Conservation (phyloP, 2,888 invertebrate genomes). For the Perizoma affinitatum region DNA sequence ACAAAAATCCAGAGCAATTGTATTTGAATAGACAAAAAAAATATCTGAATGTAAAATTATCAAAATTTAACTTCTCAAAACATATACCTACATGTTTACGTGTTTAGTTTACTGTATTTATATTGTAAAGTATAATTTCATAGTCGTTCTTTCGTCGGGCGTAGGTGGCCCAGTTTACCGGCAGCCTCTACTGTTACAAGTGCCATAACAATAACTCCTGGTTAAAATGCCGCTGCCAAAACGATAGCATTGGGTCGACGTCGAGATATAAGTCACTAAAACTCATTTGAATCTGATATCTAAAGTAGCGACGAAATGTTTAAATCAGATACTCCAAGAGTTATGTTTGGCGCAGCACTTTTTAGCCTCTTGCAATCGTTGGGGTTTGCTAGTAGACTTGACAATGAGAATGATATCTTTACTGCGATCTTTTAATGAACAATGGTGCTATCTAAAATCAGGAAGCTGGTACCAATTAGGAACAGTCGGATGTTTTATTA, state of each 20-base stretch:
- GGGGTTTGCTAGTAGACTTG: not conserved
- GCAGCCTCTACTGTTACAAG: constrained; percentile 23
- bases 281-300: constrained; percentile 28
- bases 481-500: no score
- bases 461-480: no score
- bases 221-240: constrained; percentile 30
- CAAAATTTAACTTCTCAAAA: no score
- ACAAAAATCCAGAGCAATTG: no score
- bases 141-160: constrained; percentile 2
- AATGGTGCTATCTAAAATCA: no score
- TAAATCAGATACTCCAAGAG: constrained; percentile 5
- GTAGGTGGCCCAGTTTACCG: constrained; percentile 15
- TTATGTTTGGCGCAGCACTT: constrained; percentile 13
- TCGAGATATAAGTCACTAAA: constrained; percentile 24
- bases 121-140: no score
- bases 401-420: no score
- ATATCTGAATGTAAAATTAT: no score
- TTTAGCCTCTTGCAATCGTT: constrained; percentile 1
- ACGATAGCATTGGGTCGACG: constrained; percentile 26
- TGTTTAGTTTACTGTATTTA: no score
- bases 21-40: no score
- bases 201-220: constrained; percentile 29
- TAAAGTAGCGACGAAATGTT: constrained; percentile 22
- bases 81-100: no score
- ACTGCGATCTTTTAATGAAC: no score